Evolutionary conservation across 2,113 vertebrate genomes (phyloP).

Genomic region (Xerus inauris): DNA sequence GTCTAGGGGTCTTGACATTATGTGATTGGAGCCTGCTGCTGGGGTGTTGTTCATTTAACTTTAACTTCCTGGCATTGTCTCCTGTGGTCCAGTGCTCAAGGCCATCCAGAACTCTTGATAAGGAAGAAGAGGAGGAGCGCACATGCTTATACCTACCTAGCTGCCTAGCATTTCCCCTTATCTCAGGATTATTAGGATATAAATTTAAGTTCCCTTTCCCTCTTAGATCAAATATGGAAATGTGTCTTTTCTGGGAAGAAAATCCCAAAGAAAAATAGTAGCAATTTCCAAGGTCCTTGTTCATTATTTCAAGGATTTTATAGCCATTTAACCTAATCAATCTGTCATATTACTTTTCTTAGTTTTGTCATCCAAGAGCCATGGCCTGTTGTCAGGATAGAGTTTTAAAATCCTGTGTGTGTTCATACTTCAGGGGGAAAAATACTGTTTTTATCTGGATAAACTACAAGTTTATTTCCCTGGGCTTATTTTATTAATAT

Average conservation of each 20-base stretch:
- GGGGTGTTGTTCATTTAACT: too few species aligned
- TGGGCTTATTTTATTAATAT: conserved; percentile 81
- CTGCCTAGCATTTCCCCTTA: too few species aligned
- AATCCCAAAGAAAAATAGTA: not conserved
- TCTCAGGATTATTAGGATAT: not conserved
- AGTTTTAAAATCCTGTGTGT: conserved; percentile 52
- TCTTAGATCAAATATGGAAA: not conserved
- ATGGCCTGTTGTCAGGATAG: not conserved
- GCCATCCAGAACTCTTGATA: too few species aligned
- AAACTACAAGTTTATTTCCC: conserved; percentile 70
- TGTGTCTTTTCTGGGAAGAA: not conserved
- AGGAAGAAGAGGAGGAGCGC: too few species aligned
- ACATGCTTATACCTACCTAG: too few species aligned
- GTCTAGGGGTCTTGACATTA: too few species aligned
- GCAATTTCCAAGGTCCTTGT: not conserved
- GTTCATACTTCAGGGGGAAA: conserved; percentile 41
- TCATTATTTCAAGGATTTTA: not conserved
- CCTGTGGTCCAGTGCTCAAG: too few species aligned
- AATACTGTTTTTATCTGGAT: not conserved
- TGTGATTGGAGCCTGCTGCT: too few species aligned
- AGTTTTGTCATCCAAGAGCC: not conserved
- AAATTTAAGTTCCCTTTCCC: not conserved
- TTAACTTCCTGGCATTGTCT: too few species aligned
- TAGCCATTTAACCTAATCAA: not conserved
- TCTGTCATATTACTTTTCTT: not conserved